Conservation (phyloP, 2,888 invertebrate species). For the Papilio protenor region DNA sequence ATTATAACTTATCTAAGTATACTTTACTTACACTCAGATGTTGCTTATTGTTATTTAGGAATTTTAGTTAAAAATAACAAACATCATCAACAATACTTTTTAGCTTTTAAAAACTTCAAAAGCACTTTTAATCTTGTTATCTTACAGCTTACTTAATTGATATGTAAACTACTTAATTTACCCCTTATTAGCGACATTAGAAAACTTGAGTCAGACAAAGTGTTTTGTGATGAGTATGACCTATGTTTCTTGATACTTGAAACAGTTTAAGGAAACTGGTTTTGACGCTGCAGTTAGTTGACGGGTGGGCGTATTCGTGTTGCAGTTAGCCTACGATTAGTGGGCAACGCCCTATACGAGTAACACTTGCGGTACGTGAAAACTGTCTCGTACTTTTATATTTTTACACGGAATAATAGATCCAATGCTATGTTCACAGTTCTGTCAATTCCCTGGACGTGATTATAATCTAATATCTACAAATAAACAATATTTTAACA, state of each 20-base stretch:
- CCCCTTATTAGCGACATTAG: not conserved
- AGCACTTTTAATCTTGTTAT: not conserved
- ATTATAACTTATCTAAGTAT: no score
- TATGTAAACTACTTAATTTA: not conserved
- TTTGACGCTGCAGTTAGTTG: conserved; percentile 11
- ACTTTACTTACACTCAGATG: no score
- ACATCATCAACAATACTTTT: not conserved
- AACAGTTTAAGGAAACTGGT: conserved; percentile 33
- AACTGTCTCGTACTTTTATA: not conserved
- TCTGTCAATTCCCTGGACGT: not conserved
- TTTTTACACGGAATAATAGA: no score
- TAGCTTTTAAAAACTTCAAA: not conserved
- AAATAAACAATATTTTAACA: no score
- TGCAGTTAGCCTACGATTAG: conserved; percentile 42
- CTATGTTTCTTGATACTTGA: not conserved
- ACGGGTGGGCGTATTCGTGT: conserved; percentile 42
- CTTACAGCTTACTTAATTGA: not conserved
- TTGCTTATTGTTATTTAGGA: not conserved
- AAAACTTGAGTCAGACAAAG: not conserved
- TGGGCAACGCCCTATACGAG: conserved; percentile 42
- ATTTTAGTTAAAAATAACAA: not conserved
- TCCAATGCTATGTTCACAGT: not conserved
- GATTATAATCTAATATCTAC: not conserved
- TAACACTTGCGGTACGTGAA: conserved; percentile 1
- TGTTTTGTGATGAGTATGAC: not conserved